Evolutionary conservation across 2,113 vertebrate genomes (phyloP).

Genomic region (Sturnus vulgaris): DNA sequence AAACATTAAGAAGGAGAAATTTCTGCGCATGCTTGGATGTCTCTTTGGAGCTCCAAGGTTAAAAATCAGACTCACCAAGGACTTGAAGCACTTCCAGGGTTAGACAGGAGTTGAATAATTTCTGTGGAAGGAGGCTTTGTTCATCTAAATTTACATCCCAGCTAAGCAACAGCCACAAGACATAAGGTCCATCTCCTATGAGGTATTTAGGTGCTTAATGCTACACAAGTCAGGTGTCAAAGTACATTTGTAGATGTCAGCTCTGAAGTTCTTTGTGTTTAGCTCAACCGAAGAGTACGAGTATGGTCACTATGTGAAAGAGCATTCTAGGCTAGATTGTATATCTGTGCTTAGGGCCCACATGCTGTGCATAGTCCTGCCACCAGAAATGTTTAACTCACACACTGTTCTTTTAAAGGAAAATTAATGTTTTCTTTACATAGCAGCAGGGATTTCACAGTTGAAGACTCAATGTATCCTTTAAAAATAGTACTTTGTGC

Average conservation of each 20-base stretch:
- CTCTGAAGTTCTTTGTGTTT: not conserved
- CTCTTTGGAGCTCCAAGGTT: not conserved
- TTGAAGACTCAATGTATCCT: not conserved
- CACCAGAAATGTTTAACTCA: slow-evolving; percentile 29
- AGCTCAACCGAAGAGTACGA: not conserved
- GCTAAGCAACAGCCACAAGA: not conserved
- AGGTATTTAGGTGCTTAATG: not conserved
- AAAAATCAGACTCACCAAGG: not conserved
- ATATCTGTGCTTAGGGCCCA: not conserved
- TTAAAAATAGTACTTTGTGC: not conserved
- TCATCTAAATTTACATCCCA: not conserved
- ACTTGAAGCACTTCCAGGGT: not conserved
- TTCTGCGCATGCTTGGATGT: not conserved
- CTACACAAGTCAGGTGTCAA: not conserved
- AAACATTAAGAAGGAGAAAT: not conserved
- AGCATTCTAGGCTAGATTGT: not conserved
- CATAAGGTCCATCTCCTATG: not conserved
- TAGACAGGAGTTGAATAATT: not conserved
- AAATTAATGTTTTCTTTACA: slow-evolving; percentile 52
- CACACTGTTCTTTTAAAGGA: slow-evolving; percentile 23
- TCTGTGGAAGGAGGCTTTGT: not conserved
- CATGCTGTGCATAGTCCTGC: not conserved
- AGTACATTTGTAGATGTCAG: not conserved
- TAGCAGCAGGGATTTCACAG: slow-evolving; percentile 6
- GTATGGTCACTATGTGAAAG: not conserved